Percentiles rank a stretch among this genome's conserved stretches.
Conservation (phyloP, 2,113 vertebrate species). For the Hyaena hyaena region DNA sequence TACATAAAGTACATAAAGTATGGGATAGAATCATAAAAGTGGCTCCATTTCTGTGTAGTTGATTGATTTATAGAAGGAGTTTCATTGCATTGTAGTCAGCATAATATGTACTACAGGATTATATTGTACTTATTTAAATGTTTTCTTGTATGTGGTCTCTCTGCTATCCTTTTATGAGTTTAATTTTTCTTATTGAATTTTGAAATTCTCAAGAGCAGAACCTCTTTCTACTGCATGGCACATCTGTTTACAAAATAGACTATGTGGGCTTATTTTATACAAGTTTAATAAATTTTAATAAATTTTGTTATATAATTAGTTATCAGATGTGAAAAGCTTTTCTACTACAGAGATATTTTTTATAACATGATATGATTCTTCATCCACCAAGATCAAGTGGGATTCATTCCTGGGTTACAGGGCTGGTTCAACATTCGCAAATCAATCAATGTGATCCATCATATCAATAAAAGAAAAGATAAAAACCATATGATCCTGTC, state of each 20-base stretch:
- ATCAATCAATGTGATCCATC: no score
- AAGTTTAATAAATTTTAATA: not conserved
- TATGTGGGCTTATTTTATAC: not conserved
- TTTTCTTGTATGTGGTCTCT: not conserved
- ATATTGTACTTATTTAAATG: not conserved
- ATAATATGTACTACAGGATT: not conserved
- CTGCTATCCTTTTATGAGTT: not conserved
- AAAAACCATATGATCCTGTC: no score
- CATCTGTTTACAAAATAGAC: not conserved
- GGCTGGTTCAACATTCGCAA: no score
- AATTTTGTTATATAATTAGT: not conserved
- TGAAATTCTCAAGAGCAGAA: constrained; percentile 1
- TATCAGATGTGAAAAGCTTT: not conserved
- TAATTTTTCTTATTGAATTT: constrained; percentile 33
- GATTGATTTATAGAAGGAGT: not conserved
- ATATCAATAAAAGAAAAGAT: no score
- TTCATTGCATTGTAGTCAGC: not conserved
- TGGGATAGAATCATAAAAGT: not conserved
- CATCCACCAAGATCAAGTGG: no score
- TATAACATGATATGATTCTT: not conserved
- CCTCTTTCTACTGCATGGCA: not conserved
- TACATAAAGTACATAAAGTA: not conserved
- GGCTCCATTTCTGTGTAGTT: not conserved
- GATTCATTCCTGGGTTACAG: no score
- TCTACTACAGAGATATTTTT: not conserved